These are phyloP conservation scores for Cariama cristata DNA, from an alignment of 2,113 vertebrate species.

Conservation along the genomic window DNA sequence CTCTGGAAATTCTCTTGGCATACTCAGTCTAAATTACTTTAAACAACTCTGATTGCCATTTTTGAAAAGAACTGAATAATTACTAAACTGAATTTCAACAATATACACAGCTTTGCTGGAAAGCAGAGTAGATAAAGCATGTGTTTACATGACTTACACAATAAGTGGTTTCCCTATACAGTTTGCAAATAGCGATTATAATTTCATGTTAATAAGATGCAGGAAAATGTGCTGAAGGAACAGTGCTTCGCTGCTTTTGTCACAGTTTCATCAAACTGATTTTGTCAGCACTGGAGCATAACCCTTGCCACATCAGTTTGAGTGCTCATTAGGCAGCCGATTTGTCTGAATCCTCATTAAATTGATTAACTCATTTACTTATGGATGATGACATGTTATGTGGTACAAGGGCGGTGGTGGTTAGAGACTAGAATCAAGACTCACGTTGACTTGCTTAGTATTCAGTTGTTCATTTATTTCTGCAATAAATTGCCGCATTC, in stretches of 20 bases:
- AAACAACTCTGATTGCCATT: background rate
- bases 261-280: constrained; percentile 78
- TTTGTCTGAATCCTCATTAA: constrained; percentile 87
- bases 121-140: background rate
- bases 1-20: background rate
- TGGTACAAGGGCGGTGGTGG: constrained; percentile 66
- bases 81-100: background rate
- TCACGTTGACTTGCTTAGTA: constrained; percentile 31
- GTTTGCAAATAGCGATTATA: constrained; percentile 37
- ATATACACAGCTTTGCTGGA: background rate
- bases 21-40: background rate
- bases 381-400: constrained; percentile 82
- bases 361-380: constrained; percentile 91
- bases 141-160: constrained; percentile 16
- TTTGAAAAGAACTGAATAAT: background rate
- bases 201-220: constrained; percentile 84
- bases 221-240: constrained; percentile 69
- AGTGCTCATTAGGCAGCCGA: constrained; percentile 80
- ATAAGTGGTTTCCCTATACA: background rate
- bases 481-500: background rate
- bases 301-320: constrained; percentile 78
- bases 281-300: constrained; percentile 85
- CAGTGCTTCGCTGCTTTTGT: constrained; percentile 58
- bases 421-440: constrained; percentile 46
- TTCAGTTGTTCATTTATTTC: constrained; percentile 31